A percentile compares a stretch with the other conserved stretches of the same genome.
Conservation (phyloP, 1,140 invertebrate species). For the Aradophagus sp. region DNA sequence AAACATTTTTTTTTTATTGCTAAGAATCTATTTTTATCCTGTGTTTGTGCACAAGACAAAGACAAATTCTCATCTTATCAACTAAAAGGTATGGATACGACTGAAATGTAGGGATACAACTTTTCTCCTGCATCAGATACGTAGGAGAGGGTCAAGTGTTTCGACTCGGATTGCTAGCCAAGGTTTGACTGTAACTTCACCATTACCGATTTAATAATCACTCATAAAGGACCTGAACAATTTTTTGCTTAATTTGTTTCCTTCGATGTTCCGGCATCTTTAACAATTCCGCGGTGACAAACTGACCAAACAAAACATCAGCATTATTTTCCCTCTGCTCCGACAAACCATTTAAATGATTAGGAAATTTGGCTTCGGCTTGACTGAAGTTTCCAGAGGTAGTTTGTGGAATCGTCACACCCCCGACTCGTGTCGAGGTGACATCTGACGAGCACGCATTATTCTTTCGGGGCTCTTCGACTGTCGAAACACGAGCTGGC, state of each 20-base stretch:
- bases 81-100: no score
- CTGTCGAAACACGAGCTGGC: conserved; percentile 25
- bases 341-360: conserved; percentile 13
- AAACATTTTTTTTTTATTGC: no score
- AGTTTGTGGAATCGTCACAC: conserved; percentile 30
- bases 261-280: conserved; percentile 27
- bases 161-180: no score
- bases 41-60: no score
- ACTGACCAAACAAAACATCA: conserved; percentile 41
- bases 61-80: no score
- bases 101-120: no score
- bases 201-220: no score
- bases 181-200: no score
- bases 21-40: no score
- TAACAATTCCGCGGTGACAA: conserved; percentile 36
- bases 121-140: no score
- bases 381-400: conserved; percentile 22
- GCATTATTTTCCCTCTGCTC: conserved; percentile 16
- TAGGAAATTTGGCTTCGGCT: conserved; percentile 8
- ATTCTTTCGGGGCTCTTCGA: conserved; percentile 8
- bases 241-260: conserved; percentile 41
- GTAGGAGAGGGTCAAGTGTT: no score
- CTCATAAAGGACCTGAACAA: conserved; percentile 38
- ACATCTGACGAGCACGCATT: conserved; percentile 4
- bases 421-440: conserved; percentile 13